Percentiles rank a stretch among this genome's conserved stretches.
These are phyloP conservation scores for Neogobius melanostomus DNA, from an alignment of 2,113 vertebrate species.

Conservation along the genomic window DNA sequence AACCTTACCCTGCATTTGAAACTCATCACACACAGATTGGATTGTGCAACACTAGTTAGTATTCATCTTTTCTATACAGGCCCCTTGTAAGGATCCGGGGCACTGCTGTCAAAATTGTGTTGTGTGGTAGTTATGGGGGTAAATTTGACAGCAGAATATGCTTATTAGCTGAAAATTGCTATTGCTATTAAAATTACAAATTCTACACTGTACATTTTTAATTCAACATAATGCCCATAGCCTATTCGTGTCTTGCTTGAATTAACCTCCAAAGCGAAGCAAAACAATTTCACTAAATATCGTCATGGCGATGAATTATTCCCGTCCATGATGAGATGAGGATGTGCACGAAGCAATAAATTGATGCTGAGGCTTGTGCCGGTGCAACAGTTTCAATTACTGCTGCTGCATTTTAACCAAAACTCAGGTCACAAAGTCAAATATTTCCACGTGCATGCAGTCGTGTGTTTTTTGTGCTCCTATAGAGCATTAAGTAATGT, in stretches of 20 bases:
- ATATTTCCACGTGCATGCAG: neutral
- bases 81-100: constrained; percentile 43
- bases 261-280: neutral
- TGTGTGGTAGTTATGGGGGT: constrained; percentile 49
- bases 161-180: constrained; percentile 9
- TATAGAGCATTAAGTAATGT: too few species aligned
- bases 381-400: neutral
- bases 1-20: constrained; percentile 25
- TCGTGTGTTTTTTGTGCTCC: too few species aligned
- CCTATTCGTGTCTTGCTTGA: neutral
- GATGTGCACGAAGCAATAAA: neutral
- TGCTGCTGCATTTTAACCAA: neutral
- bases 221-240: neutral
- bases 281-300: neutral
- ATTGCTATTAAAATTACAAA: too few species aligned
- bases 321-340: neutral
- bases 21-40: constrained; percentile 55
- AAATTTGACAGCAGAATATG: constrained; percentile 14
- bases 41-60: constrained; percentile 62
- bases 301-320: neutral
- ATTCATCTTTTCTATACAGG: constrained; percentile 59
- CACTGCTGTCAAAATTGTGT: constrained; percentile 48
- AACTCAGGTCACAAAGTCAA: neutral
- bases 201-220: neutral
- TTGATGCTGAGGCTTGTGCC: neutral